phyloP scores from a whole-genome alignment of 2,888 invertebrate genomes.

The Tanypteryx hageni region DNA sequence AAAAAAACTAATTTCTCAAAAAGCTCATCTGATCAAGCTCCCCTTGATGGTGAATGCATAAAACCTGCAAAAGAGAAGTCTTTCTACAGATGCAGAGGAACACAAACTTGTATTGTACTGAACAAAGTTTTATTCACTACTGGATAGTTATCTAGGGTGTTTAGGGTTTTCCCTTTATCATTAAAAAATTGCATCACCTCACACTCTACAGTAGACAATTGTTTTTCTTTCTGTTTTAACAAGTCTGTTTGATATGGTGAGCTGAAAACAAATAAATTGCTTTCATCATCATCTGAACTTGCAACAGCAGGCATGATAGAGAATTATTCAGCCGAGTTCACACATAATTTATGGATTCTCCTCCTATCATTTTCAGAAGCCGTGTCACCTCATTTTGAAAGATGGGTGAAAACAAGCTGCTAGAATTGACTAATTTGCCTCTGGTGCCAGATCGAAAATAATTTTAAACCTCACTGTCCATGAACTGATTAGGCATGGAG shows the following conservation, averaged over 20 bases:
- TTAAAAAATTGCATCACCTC: background rate
- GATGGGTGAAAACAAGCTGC: slow-evolving; percentile 27
- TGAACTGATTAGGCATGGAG: background rate
- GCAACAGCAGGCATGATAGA: background rate
- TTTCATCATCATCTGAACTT: slow-evolving; percentile 25
- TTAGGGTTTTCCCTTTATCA: background rate
- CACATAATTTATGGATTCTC: background rate
- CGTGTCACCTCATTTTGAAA: slow-evolving; percentile 1
- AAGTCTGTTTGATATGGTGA: background rate
- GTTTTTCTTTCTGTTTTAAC: background rate
- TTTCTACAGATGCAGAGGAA: background rate
- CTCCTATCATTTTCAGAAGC: slow-evolving; percentile 3
- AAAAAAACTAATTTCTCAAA: too few relatives aligned
- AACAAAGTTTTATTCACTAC: background rate
- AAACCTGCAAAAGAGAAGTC: background rate
- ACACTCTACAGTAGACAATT: background rate
- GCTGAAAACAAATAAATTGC: slow-evolving; percentile 1
- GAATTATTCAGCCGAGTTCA: background rate
- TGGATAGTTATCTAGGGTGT: background rate
- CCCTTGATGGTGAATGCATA: too few relatives aligned
- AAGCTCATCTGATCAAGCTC: too few relatives aligned
- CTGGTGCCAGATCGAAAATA: background rate
- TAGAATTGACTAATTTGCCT: background rate
- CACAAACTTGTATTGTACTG: too few relatives aligned
- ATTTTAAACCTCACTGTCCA: background rate